These are phyloP conservation scores for Saimiri boliviensis DNA, from an alignment of 2,113 vertebrate genomes.

Conservation along the genomic window DNA sequence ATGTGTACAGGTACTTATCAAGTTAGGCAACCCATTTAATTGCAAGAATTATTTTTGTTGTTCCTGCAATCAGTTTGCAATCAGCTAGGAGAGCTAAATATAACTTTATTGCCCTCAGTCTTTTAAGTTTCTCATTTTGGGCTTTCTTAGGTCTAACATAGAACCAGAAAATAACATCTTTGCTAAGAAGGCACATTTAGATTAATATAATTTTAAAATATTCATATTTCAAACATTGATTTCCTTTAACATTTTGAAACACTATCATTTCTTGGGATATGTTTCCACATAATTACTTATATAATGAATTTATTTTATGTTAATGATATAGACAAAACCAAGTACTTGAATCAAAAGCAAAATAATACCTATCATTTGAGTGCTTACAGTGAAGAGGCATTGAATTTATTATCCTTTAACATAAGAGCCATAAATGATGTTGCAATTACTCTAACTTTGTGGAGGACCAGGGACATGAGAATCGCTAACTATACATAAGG, in stretches of 20 bases:
- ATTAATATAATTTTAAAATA: neutral
- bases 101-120: neutral
- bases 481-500: neutral
- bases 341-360: constrained; percentile 32
- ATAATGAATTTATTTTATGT: neutral
- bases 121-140: neutral
- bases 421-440: neutral
- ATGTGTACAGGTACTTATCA: constrained; percentile 40
- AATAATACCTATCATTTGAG: neutral
- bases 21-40: constrained; percentile 52
- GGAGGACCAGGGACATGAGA: neutral
- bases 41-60: constrained; percentile 51
- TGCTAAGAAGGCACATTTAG: neutral
- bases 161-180: neutral
- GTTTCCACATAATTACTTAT: neutral
- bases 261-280: neutral
- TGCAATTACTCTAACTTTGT: neutral
- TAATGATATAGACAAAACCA: neutral
- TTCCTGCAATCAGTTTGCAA: constrained; percentile 62
- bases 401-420: neutral
- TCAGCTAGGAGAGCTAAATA: neutral
- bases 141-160: neutral
- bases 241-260: constrained; percentile 31
- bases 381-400: neutral
- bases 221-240: neutral